Evolutionary conservation across 2,797 vertebrate genomes (phyloP).

Genomic region (Scolopax bukidnonensis): DNA sequence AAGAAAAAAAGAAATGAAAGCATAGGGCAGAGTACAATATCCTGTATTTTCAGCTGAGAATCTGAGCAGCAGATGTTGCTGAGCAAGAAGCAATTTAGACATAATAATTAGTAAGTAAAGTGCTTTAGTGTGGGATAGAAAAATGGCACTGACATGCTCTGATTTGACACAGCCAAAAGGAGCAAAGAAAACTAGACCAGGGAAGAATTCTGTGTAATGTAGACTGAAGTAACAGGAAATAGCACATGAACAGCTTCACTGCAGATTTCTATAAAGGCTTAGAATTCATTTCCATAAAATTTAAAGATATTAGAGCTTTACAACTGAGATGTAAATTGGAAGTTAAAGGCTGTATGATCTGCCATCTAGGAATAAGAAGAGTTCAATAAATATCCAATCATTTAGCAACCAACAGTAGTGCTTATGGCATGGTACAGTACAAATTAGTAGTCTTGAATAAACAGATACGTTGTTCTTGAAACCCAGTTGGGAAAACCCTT

Average conservation of each 20-base stretch:
- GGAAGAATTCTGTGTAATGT: background rate
- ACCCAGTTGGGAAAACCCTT: background rate
- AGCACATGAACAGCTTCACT: background rate
- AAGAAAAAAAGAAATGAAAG: background rate
- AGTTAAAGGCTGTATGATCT: background rate
- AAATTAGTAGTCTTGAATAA: background rate
- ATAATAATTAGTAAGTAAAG: background rate
- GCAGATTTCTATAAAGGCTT: background rate
- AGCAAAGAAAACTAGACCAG: background rate
- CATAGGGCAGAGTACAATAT: background rate
- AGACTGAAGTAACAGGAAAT: background rate
- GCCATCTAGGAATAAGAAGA: background rate
- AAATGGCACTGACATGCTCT: background rate
- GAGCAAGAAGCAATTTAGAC: background rate
- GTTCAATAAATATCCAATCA: background rate
- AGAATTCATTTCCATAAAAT: background rate
- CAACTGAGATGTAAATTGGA: background rate
- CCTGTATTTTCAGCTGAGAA: background rate
- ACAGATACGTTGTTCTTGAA: background rate
- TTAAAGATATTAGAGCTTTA: background rate
- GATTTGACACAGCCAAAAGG: background rate
- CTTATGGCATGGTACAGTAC: background rate
- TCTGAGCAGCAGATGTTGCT: background rate
- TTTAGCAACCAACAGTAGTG: background rate
- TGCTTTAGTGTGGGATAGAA: background rate